Base-by-base conservation (phyloP, 1,140 invertebrate species). In the Ditylenchus dipsaci region DNA sequence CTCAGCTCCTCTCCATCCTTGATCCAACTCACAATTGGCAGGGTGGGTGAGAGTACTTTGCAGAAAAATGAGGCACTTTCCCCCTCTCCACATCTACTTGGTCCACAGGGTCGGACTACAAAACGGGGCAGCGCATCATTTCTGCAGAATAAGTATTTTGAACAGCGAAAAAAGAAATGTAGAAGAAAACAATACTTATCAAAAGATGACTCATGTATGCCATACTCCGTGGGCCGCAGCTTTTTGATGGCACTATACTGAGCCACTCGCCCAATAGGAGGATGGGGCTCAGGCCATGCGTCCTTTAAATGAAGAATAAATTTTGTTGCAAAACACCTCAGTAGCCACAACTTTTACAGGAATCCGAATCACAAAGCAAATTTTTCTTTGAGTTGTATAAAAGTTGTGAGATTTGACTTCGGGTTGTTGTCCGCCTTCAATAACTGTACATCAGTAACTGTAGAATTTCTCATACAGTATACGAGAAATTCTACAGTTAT, bases 191-290 rank as follows among this genome's bases (percentile, higher is more conserved):
- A n/a, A n/a, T 38, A 38, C 33, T 38, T 19, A 3, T 53, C 49
- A 53, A 53, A 53, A 21, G 49, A 7, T 5, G 49, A 53, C n/a
- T 53, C 49, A 19, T 53, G 8, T 7, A 53, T 90, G 90, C 26
- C 33, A 86, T 94, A 97, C 86, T 95, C 95, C 72, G 96, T 93
- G 78, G 95, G 90, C 67, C 95, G 88, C 57, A 96, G 86, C 86
- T 97, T 98, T 66, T 93, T 88, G n/a, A 99, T 87, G 13, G 92
- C 93, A 57, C 92, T 95, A 85, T 96, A 98, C 84, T 98, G 95
- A 68, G 95, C 91, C 63, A 98, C 87, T 67, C 94, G 88, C 76
- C 95, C 96, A 85, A 98, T 91, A 42, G 95, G 93, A 77, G 97
- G 86, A 58, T 90, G 85, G 80, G 91, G 96, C 80, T 91, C 90